Percentiles rank a stretch among this genome's conserved stretches.
Conservation (phyloP, 2,888 invertebrate genomes). For the Dolomedes plantarius region DNA sequence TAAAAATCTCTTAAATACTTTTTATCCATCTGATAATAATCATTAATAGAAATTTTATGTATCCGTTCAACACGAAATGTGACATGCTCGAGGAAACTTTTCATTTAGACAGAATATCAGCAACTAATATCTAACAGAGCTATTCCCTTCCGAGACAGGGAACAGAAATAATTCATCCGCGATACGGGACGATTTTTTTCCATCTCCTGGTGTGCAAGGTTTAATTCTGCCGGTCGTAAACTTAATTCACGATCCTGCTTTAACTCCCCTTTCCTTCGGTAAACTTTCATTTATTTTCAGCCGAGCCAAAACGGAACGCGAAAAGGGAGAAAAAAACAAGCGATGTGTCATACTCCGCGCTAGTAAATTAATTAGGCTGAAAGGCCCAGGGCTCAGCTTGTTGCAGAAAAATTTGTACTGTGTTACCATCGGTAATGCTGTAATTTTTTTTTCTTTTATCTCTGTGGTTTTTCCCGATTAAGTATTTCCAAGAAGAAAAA, state of each 20-base stretch:
- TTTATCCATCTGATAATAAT: too few relatives aligned
- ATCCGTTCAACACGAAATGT: too few relatives aligned
- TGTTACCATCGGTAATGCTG: not conserved
- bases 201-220: not conserved
- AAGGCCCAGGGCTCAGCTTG: not conserved
- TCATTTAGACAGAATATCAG: too few relatives aligned
- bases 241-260: not conserved
- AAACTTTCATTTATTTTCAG: not conserved
- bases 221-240: not conserved
- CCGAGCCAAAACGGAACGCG: not conserved
- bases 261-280: not conserved
- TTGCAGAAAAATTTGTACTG: not conserved
- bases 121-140: too few relatives aligned
- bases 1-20: too few relatives aligned
- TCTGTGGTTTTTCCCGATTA: not conserved
- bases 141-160: too few relatives aligned
- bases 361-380: conserved; percentile 22
- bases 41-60: too few relatives aligned
- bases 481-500: not conserved
- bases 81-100: too few relatives aligned
- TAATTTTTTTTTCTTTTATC: not conserved
- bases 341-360: not conserved
- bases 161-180: too few relatives aligned
- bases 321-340: not conserved
- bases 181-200: not conserved